Evolutionary conservation across 2,797 vertebrate genomes (phyloP).

Genomic region (Sebastes glaucus): DNA sequence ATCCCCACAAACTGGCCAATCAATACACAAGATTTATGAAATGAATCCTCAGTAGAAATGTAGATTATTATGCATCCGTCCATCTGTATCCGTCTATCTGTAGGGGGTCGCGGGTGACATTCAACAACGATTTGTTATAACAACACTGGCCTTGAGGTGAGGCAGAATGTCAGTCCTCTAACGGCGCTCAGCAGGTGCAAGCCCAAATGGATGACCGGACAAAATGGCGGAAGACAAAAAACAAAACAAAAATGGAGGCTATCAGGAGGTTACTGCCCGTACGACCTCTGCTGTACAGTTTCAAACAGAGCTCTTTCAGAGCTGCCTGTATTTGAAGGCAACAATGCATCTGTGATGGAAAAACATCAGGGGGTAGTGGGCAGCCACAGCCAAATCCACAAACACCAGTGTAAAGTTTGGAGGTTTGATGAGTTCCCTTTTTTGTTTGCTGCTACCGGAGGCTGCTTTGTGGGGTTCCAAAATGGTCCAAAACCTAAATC

Average conservation of each 20-base stretch:
- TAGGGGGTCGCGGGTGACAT: not conserved
- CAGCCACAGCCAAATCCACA: not conserved
- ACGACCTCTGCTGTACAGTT: constrained; percentile 32
- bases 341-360: constrained; percentile 58
- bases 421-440: not conserved
- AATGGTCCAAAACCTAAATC: not conserved
- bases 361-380: constrained; percentile 50
- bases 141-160: constrained; percentile 21
- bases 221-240: constrained; percentile 44
- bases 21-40: not conserved
- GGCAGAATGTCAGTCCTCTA: constrained; percentile 31
- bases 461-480: not conserved
- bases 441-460: not conserved
- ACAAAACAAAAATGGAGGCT: constrained; percentile 6
- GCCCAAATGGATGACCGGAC: constrained; percentile 33
- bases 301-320: constrained; percentile 27
- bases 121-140: constrained; percentile 14
- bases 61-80: not conserved
- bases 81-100: not conserved
- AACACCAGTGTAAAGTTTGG: constrained; percentile 18
- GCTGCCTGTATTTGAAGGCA: constrained; percentile 29
- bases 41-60: not conserved
- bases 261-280: constrained; percentile 27
- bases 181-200: constrained; percentile 49
- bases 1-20: not conserved